phyloP scores from a whole-genome alignment of 1,140 invertebrate genomes.

The Drosophila albomicans region DNA sequence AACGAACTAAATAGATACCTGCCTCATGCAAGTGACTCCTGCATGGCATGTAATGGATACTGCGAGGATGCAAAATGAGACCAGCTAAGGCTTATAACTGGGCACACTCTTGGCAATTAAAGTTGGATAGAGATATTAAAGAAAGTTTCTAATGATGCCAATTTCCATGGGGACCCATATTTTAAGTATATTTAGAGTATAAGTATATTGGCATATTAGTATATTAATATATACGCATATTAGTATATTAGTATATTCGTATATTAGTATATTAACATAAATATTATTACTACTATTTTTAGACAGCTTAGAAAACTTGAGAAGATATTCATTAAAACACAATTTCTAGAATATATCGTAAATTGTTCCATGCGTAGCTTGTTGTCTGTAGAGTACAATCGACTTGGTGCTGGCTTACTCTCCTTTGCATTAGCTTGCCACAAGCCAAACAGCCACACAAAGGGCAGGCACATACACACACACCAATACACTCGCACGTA shows the following conservation, averaged over 20 bases:
- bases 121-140: neutral
- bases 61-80: neutral
- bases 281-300: no score
- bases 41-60: neutral
- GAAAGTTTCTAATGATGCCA: no score
- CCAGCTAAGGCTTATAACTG: neutral
- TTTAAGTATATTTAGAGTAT: no score
- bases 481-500: neutral
- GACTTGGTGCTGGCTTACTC: slow-evolving; percentile 8
- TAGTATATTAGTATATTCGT: no score
- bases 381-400: slow-evolving; percentile 4
- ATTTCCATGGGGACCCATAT: no score
- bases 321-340: neutral
- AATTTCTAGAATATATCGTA: neutral
- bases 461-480: slow-evolving; percentile 13
- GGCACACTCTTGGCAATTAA: neutral
- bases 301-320: no score
- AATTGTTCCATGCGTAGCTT: neutral
- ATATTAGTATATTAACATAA: no score
- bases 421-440: slow-evolving; percentile 25
- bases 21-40: slow-evolving; percentile 17
- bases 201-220: no score
- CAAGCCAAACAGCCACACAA: slow-evolving; percentile 21
- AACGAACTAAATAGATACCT: slow-evolving; percentile 38
- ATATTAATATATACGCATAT: no score